phyloP scores from a whole-genome alignment of 1,140 invertebrate genomes.

The Calycopis cecrops region DNA sequence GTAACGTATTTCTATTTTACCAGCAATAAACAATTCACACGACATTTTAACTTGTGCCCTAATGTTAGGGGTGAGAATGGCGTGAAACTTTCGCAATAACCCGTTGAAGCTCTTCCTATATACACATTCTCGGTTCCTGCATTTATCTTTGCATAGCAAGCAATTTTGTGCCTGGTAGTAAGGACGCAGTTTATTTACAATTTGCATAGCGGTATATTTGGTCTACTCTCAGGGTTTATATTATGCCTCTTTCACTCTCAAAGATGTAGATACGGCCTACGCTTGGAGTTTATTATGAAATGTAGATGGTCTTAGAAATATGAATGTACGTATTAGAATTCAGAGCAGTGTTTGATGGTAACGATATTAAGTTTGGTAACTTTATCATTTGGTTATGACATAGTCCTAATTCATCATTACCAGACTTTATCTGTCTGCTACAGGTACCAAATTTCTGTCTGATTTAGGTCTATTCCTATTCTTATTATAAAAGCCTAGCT shows the following conservation, averaged over 20 bases:
- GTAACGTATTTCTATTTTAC: conserved; percentile 10
- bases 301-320: conserved; percentile 27
- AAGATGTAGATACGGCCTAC: conserved; percentile 29
- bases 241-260: conserved; percentile 29
- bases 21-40: conserved; percentile 9
- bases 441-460: too few species aligned
- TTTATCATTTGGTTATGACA: too few species aligned
- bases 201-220: conserved; percentile 42
- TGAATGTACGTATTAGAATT: conserved; percentile 34
- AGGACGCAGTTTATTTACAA: conserved; percentile 40
- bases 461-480: too few species aligned
- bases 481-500: too few species aligned
- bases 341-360: conserved; percentile 21
- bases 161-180: conserved; percentile 37
- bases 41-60: neutral
- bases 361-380: neutral
- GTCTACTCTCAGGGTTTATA: conserved; percentile 32
- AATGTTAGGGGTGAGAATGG: conserved; percentile 10
- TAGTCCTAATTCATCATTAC: too few species aligned
- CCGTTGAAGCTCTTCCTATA: conserved; percentile 22
- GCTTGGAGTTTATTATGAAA: conserved; percentile 31
- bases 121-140: conserved; percentile 28
- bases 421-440: too few species aligned
- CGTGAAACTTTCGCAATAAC: neutral
- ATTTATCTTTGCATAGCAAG: conserved; percentile 44